phyloP scores from a whole-genome alignment of 2,113 vertebrate genomes.

The Aspiorhynchus laticeps region DNA sequence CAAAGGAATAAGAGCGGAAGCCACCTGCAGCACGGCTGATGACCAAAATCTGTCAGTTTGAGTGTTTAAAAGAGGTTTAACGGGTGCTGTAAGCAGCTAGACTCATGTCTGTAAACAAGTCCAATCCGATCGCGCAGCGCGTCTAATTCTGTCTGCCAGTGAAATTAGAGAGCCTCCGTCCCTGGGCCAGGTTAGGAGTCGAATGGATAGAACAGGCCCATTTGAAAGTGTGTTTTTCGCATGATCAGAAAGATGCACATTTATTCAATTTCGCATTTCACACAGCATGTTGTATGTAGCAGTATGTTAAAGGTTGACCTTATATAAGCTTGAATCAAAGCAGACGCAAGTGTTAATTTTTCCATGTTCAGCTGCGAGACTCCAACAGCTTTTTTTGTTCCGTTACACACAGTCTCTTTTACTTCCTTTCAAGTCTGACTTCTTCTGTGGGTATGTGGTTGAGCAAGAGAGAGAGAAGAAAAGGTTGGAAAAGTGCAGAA shows the following conservation, averaged over 20 bases:
- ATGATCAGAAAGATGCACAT: neutral
- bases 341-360: constrained; percentile 26
- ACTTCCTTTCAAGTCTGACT: constrained; percentile 59
- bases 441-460: constrained; percentile 53
- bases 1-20: constrained; percentile 64
- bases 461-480: constrained; percentile 38
- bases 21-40: constrained; percentile 65
- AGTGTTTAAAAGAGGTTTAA: constrained; percentile 84
- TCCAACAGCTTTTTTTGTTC: constrained; percentile 34
- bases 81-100: constrained; percentile 77
- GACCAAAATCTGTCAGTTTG: constrained; percentile 81
- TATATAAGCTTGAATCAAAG: constrained; percentile 34
- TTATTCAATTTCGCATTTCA: neutral
- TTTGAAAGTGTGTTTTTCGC: neutral
- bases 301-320: constrained; percentile 15
- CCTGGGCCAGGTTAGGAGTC: constrained; percentile 45
- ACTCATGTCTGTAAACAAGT: constrained; percentile 82
- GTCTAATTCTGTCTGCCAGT: constrained; percentile 81
- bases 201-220: constrained; percentile 4
- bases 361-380: constrained; percentile 46
- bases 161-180: constrained; percentile 69
- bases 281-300: neutral
- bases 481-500: constrained; percentile 48
- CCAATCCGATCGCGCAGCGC: constrained; percentile 82
- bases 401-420: constrained; percentile 53